Evolutionary conservation across 2,888 invertebrate genomes (phyloP), one percentile per base, ranked within the genome.

Genomic region (Chloroclysta siterata): DNA sequence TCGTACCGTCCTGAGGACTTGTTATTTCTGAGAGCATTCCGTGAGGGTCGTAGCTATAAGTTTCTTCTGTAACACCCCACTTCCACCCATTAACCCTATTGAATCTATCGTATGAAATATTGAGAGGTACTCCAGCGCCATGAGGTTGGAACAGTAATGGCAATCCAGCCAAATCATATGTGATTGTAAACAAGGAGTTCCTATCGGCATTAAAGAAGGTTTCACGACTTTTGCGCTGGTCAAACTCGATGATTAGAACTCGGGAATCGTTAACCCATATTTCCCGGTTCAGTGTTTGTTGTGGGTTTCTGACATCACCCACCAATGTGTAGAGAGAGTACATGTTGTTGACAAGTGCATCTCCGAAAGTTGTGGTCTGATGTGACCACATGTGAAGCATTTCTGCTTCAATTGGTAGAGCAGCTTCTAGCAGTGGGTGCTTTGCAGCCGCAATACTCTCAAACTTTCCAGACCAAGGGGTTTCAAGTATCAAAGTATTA

Each of bases 211-310:
- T 97, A 79, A 97, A 97, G 84, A 99, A 97, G 0, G 97, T 97
- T 88, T 98, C 98, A 44, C 96, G 96, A 72, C 97, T 97, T 48
- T 96, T 96, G 67, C 97, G 97, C 82, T 98, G 97, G 82, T 99
- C 98, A 80, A 98, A 98, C 85, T 98, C 98, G 54, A 99, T 96
- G 14, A 98, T 97, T 41, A 99, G 93, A 0, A 98, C 95, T 76
- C 97, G 95, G 5, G 97, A 96, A 70, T 97, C 96, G 84, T 99
- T 99, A 5, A 99, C 97, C 97, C 97, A 95, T 72, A 97, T 96
- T 83, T 97, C 97, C 14, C 96, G 94, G 77, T 96, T 97, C 1
- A 97, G 88, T 0, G 97, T 97, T 85, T 97, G 97, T 76, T 97
- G 97, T 0, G 96, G 96, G 80, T 97, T 97, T 67, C 97, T 94